Evolutionary conservation across 1,140 invertebrate species (phyloP), one percentile per base, ranked within the genome.

Genomic region (Drosophila pandora): DNA sequence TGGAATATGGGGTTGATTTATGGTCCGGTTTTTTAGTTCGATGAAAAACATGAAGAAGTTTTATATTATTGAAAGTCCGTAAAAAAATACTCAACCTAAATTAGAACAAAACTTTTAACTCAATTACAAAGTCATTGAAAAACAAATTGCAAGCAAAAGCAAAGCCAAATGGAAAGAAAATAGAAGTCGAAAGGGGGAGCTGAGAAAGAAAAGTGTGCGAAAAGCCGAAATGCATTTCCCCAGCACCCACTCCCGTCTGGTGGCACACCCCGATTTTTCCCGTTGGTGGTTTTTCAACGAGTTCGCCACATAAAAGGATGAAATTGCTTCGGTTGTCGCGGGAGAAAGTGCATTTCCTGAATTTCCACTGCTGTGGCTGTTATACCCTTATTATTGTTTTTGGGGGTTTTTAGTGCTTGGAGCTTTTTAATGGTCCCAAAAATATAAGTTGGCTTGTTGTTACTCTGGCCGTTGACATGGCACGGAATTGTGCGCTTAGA

Each of bases 101-200:
- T 87, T 75, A 87, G 68, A 82, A 61, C 65, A 78, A 65, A 84
- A 82, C 69, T 85, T 61, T 82, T 63, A 78, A 85, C 74, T 87
- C 69, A 72, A 87, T 87, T 75, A 85, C 64, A 56, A 76, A 56
- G 62, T 63, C 50, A 75, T 82, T 81, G 34, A 70, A 87, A 85
- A 53, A 64, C 50, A 57, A 85, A 77, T 74, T 67, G 57, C 52
- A 25, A 60, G 62, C 62, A 57, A 50, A 60, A 70, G 72, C 63
- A 81, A 70, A 47, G 41, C 63, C 41, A 56, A 65, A 63, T 57
- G 32, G 28, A 56, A 49, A 48, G 37, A 28, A 39, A 61, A 34
- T 21, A 21, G 39, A 17, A 43, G 22, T 9, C 8, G 30, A 8
- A 12, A 53, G 54, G 45, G 22, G 39, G 54, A 56, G 61, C 49